These are phyloP conservation scores for Willisornis vidua DNA, from an alignment of 2,113 vertebrate species.

Conservation along the genomic window DNA sequence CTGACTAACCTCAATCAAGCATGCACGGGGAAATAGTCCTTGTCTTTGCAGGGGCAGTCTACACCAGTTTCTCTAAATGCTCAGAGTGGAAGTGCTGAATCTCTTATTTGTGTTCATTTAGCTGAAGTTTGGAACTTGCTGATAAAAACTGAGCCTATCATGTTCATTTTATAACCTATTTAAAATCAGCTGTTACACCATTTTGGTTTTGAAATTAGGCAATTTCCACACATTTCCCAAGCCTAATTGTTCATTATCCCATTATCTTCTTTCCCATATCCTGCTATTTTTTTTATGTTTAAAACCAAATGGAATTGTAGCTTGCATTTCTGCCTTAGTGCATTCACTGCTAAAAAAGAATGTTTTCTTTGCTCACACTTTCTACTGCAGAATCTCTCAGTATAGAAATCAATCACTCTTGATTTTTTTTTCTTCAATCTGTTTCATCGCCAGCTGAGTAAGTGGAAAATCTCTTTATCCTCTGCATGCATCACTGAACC, in stretches of 20 bases:
- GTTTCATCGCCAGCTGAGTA: background rate
- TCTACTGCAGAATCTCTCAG: background rate
- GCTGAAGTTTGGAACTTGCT: background rate
- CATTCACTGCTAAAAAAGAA: background rate
- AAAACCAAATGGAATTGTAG: background rate
- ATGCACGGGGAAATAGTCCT: background rate
- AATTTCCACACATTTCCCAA: background rate
- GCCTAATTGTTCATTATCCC: background rate
- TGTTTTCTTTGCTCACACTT: background rate
- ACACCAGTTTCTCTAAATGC: background rate
- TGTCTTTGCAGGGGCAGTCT: background rate
- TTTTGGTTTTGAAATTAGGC: background rate
- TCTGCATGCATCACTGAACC: background rate
- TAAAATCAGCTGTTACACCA: background rate
- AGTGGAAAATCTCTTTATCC: slow-evolving; percentile 32
- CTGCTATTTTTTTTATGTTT: background rate
- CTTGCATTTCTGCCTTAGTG: background rate
- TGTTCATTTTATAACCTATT: background rate
- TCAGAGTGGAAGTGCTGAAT: background rate
- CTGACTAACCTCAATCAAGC: accelerated
- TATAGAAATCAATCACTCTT: background rate
- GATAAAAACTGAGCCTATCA: background rate
- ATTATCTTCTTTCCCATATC: background rate
- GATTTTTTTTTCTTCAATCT: background rate
- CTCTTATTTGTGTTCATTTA: background rate